phyloP scores from a whole-genome alignment of 2,113 vertebrate species.

The Brachypteracias leptosomus region DNA sequence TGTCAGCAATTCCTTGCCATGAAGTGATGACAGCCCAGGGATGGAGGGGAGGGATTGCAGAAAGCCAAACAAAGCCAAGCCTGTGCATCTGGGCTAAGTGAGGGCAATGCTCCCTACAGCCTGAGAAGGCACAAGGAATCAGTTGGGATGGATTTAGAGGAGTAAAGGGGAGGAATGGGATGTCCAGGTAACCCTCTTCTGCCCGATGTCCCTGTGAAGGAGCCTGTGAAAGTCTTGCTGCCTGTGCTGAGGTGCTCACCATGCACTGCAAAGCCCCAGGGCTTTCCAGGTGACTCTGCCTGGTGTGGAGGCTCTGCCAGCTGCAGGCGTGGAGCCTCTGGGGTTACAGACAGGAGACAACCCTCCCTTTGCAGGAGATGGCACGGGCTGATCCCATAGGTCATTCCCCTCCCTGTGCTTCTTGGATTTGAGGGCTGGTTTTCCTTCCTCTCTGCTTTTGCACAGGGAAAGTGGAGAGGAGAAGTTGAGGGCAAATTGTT shows the following conservation, averaged over 20 bases:
- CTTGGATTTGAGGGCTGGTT: background rate
- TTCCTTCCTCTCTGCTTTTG: accelerated
- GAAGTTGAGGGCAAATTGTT: background rate
- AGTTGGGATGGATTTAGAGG: background rate
- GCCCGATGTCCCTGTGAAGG: accelerated
- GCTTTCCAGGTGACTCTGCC: background rate
- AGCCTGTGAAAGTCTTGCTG: background rate
- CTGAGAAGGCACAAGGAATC: background rate
- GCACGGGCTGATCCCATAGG: accelerated
- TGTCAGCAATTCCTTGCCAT: background rate
- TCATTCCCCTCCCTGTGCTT: accelerated
- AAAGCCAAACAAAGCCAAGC: background rate
- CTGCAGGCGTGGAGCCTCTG: background rate
- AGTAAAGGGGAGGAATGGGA: background rate
- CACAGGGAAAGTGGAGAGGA: background rate
- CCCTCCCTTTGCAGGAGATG: background rate
- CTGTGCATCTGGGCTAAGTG: background rate
- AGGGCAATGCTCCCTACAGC: background rate
- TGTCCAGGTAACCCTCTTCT: background rate
- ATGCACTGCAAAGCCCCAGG: background rate
- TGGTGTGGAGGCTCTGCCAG: background rate
- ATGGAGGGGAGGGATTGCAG: background rate
- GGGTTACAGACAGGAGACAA: background rate
- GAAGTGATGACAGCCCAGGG: background rate
- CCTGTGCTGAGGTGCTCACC: accelerated